Base-by-base conservation (phyloP, 37 sponge, comb jelly and placozoan genomes). In the Haliclona indistincta region DNA sequence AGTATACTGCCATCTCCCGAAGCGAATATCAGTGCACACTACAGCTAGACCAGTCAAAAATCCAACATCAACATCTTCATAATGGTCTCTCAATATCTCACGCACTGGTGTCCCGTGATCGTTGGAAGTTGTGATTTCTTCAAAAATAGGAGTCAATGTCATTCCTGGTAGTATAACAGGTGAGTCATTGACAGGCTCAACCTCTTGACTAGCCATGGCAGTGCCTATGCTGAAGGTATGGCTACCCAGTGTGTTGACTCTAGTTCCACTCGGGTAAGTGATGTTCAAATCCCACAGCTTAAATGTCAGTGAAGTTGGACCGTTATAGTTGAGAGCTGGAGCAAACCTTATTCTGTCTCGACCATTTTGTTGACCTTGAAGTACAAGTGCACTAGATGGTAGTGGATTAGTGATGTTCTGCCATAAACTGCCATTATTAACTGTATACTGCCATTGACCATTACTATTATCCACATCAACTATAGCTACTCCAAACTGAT, bases 121-220 rank as follows among this genome's bases (percentile, higher is more conserved):
- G 2, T 51, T 33, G 15, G 5, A n/a, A 10, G 42, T 73, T 2
- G 32, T 11, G 0, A 43, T 4, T 41, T 95, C 93, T 72, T 95
- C 96, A 0, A 3, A 8, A 30, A 95, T 88, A 0, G 38, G 34
- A 35, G 37, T 40, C 34, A 95, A 35, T 7, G 25, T 34, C 17
- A 66, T 52, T 17, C 68, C 68, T 3, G 7, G 68, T 0, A 45
- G 6, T 3, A 88, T 43, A 0, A 77, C 73, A 53, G 96, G 96
- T 0, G 92, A 84, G 32, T 91, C 88, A 53, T 95, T 95, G 4
- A 91, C 89, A 39, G 91, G 92, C 0, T 88, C 89, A 60, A 95
- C 66, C 11, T 74, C 81, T 2, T 88, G 25, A 8, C 37, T 66
- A 38, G 96, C 96, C 0, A 82, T 84, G 13, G 89, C 78, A 23